These are phyloP conservation scores for Pollenia griseotomentosa DNA, from an alignment of 2,888 invertebrate genomes.

Conservation along the genomic window DNA sequence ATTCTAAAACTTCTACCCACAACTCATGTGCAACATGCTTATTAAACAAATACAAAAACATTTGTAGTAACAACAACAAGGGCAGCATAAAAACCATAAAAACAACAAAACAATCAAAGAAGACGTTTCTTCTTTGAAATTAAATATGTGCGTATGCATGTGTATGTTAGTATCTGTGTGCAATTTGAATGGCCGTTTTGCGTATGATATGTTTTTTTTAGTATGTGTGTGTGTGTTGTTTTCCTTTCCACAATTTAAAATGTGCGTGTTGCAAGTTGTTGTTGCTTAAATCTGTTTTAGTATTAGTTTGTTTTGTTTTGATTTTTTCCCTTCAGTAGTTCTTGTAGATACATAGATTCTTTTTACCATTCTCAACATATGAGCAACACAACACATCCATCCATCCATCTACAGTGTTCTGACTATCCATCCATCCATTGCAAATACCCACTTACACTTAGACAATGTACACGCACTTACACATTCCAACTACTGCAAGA, in stretches of 20 bases:
- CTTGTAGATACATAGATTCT: conserved; percentile 28
- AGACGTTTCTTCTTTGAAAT: conserved; percentile 60
- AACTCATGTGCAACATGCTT: conserved; percentile 72
- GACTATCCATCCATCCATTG: conserved; percentile 20
- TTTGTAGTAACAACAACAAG: conserved; percentile 51
- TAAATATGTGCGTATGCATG: conserved; percentile 26
- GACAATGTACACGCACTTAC: conserved; percentile 34
- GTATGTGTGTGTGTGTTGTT: conserved; percentile 16
- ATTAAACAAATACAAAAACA: conserved; percentile 61
- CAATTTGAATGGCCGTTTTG: conserved; percentile 55
- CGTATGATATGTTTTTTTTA: conserved; percentile 19
- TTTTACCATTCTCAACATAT: conserved; percentile 38
- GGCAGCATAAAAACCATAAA: conserved; percentile 60
- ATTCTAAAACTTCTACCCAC: conserved; percentile 81
- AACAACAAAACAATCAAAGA: conserved; percentile 63
- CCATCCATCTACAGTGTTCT: conserved; percentile 71
- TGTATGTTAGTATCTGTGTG: conserved; percentile 26
- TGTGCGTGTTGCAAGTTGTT: conserved; percentile 47
- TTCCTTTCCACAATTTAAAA: conserved; percentile 35
- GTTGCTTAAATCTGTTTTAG: conserved; percentile 46
- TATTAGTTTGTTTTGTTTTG: conserved; percentile 76
- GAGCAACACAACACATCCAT: conserved; percentile 49
- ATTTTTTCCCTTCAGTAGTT: conserved; percentile 65
- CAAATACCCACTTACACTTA: conserved; percentile 29
- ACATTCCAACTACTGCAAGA: conserved; percentile 7